Percentiles rank a stretch among this genome's conserved stretches.
phyloP scores from a whole-genome alignment of 2,797 vertebrate species.

The Clamator glandarius region DNA sequence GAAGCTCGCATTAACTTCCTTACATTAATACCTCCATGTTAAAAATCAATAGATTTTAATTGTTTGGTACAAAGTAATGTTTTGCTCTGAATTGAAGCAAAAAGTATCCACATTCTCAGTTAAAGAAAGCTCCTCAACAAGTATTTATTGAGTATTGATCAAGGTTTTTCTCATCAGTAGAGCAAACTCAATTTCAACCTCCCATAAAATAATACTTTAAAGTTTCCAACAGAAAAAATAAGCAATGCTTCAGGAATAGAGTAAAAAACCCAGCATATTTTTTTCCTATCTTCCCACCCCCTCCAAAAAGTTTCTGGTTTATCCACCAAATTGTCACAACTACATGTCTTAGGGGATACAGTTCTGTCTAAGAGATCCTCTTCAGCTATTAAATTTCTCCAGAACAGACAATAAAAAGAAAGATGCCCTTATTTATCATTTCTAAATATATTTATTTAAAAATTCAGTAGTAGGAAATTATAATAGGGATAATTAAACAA shows the following conservation, averaged over 20 bases:
- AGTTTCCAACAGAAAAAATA: not conserved
- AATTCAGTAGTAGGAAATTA: not conserved
- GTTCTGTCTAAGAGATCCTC: not conserved
- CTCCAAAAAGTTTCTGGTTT: not conserved
- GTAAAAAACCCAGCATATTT: not conserved
- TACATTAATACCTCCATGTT: constrained; percentile 3
- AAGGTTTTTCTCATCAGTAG: not conserved
- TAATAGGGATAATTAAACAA: not conserved
- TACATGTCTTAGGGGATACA: not conserved
- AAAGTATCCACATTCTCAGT: not conserved
- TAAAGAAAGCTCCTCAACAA: not conserved
- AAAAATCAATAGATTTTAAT: constrained; percentile 49
- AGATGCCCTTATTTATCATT: not conserved
- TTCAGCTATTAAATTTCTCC: not conserved
- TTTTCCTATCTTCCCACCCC: not conserved
- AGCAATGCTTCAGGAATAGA: not conserved
- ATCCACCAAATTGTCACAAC: too few relatives aligned
- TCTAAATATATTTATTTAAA: not conserved
- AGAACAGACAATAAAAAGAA: not conserved
- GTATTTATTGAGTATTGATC: not conserved
- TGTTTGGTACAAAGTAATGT: not conserved
- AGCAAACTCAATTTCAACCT: not conserved
- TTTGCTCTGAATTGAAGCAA: not conserved
- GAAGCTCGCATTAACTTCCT: not conserved
- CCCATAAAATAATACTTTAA: not conserved